phyloP scores from a whole-genome alignment of 2,113 vertebrate genomes.

The Spizaetus ornatus region DNA sequence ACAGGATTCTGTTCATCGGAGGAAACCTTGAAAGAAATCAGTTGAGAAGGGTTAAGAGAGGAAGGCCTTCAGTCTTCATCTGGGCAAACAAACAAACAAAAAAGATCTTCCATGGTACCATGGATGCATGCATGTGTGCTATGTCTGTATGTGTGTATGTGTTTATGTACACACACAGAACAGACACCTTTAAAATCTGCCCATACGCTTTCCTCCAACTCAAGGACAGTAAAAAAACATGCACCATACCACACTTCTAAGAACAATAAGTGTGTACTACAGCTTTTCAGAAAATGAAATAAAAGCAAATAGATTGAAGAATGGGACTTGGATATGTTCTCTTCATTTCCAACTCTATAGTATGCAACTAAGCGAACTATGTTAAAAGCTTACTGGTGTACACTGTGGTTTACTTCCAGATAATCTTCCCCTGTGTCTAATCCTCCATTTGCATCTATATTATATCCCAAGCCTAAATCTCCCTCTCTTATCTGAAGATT shows the following conservation, averaged over 20 bases:
- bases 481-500: background rate
- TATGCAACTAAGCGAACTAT: background rate
- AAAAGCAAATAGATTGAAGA: background rate
- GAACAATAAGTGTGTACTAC: background rate
- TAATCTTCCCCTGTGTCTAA: background rate
- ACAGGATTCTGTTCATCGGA: background rate
- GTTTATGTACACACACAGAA: background rate
- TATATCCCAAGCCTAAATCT: background rate
- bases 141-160: fast-evolving
- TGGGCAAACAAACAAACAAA: background rate
- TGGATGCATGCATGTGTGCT: background rate
- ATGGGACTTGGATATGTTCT: background rate
- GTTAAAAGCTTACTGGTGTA: background rate
- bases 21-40: background rate
- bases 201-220: background rate
- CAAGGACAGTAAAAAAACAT: background rate
- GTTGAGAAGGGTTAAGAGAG: background rate
- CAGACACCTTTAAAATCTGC: background rate
- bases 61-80: background rate
- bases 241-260: background rate
- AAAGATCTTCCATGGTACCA: background rate
- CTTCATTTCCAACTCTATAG: background rate
- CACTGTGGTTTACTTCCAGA: background rate
- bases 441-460: background rate
- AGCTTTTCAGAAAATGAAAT: background rate